Evolutionary conservation across 2,113 vertebrate species (phyloP).

Genomic region (Edolisoma coerulescens): DNA sequence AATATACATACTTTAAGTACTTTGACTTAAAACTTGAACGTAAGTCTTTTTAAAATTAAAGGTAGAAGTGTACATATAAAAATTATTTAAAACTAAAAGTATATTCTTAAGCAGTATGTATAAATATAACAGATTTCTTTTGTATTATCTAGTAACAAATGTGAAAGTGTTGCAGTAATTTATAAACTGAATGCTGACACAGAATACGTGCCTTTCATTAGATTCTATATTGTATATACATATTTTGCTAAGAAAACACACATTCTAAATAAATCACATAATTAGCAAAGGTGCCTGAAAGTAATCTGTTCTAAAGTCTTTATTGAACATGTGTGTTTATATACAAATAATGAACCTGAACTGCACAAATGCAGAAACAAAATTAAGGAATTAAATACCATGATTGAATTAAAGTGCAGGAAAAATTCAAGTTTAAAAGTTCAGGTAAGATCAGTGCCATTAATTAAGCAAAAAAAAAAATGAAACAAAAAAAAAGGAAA

Average conservation of each 20-base stretch:
- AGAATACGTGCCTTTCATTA: conserved; percentile 41
- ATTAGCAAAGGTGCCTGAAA: conserved; percentile 48
- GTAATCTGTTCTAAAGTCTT: conserved; percentile 52
- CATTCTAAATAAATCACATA: conserved; percentile 59
- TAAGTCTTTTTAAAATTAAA: conserved; percentile 79
- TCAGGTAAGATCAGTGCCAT: conserved; percentile 71
- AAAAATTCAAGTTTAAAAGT: conserved; percentile 79
- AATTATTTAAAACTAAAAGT: conserved; percentile 83
- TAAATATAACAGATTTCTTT: conserved; percentile 84
- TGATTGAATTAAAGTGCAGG: conserved; percentile 73
- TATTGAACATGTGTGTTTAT: conserved; percentile 58
- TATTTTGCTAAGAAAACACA: conserved; percentile 66
- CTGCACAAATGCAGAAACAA: conserved; percentile 43
- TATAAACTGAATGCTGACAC: conserved; percentile 62
- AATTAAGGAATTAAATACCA: conserved; percentile 63
- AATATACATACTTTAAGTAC: conserved; percentile 83
- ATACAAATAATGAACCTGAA: conserved; percentile 66
- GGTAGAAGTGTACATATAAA: conserved; percentile 79
- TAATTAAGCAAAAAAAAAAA: conserved; percentile 21
- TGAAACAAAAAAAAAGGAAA: neutral
- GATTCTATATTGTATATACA: conserved; percentile 51
- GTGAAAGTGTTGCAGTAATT: conserved; percentile 80
- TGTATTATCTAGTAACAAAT: conserved; percentile 84
- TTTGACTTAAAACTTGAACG: conserved; percentile 75
- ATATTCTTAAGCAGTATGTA: conserved; percentile 82